Evolutionary conservation across 2,888 invertebrate genomes (phyloP).

Genomic region (Norana najaformis): DNA sequence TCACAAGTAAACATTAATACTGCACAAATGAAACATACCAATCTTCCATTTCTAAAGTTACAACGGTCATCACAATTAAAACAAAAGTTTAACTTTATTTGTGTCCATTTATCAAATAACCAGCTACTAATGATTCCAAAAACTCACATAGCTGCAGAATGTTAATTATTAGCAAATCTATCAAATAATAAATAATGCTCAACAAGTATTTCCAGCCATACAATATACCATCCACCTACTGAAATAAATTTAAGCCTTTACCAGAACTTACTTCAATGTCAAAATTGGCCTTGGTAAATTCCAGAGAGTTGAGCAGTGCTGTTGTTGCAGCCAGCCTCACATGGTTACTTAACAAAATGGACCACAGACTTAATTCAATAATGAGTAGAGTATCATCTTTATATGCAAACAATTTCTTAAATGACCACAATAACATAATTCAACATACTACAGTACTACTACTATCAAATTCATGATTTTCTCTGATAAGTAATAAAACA

Average conservation of each 20-base stretch:
- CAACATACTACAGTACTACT: too few species aligned
- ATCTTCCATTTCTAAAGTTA: background rate
- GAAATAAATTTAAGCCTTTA: background rate
- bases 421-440: too few species aligned
- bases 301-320: slow-evolving; percentile 92
- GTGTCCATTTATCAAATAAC: background rate
- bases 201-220: background rate
- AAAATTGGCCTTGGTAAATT: slow-evolving; percentile 98
- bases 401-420: too few species aligned
- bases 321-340: slow-evolving; percentile 94
- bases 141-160: background rate
- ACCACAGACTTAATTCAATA: too few species aligned
- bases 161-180: background rate
- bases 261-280: slow-evolving; percentile 76
- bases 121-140: background rate
- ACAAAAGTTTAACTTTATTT: background rate
- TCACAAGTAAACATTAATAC: background rate
- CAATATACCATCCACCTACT: background rate
- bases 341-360: slow-evolving; percentile 72
- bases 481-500: too few species aligned
- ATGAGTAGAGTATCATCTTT: too few species aligned
- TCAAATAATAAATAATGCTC: background rate
- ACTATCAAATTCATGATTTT: background rate
- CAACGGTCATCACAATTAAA: background rate
- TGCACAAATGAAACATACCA: background rate